Conservation (phyloP, 2,113 vertebrate genomes). For the Rafetus swinhoei region DNA sequence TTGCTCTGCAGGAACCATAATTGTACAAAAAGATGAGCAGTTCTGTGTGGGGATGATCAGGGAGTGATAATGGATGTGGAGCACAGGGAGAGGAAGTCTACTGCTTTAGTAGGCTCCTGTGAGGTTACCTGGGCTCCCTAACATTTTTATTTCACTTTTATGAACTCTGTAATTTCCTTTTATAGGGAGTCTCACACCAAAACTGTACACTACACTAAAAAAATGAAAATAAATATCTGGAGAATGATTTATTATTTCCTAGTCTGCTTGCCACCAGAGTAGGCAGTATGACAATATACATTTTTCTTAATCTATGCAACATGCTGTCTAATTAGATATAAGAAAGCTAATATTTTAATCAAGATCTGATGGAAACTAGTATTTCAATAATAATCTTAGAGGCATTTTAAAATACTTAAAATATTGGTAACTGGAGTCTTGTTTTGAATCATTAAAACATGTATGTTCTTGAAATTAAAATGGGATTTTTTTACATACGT, state of each 20-base stretch:
- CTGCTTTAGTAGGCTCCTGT: not conserved
- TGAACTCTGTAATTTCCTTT: not conserved
- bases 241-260: not conserved
- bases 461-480: not conserved
- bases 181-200: not conserved
- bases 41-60: not conserved
- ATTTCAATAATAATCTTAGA: not conserved
- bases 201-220: not conserved
- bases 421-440: not conserved
- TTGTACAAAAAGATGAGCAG: not conserved
- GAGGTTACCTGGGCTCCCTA: not conserved
- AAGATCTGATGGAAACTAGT: not conserved
- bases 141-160: not conserved
- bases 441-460: not conserved
- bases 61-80: not conserved
- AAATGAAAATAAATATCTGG: not conserved
- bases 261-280: not conserved
- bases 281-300: not conserved
- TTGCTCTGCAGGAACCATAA: not conserved
- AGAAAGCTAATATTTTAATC: not conserved
- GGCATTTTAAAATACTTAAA: not conserved
- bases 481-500: not conserved
- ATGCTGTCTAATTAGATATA: not conserved
- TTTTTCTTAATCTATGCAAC: not conserved
- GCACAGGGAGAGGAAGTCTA: not conserved